Conservation (phyloP, 2,113 vertebrate genomes). For the Anseranas semipalmata region DNA sequence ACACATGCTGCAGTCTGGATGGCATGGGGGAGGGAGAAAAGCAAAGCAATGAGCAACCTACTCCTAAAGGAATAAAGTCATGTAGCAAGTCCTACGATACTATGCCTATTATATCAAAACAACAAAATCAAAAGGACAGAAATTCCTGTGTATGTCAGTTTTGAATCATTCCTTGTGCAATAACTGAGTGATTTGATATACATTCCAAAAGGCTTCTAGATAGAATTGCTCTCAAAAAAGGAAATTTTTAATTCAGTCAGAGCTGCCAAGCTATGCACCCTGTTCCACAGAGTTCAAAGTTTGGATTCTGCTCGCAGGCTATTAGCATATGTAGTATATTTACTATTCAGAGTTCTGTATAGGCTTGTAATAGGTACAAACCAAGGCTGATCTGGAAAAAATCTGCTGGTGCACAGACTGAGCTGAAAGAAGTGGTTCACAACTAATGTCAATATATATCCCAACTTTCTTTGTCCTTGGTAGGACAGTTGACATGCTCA, state of each 20-base stretch:
- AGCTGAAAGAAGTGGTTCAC: not conserved
- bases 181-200: not conserved
- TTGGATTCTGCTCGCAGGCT: not conserved
- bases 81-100: not conserved
- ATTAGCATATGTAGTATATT: slow-evolving; percentile 22
- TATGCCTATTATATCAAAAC: not conserved
- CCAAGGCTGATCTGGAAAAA: slow-evolving; percentile 25
- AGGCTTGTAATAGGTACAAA: not conserved
- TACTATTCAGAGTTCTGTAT: not conserved
- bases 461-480: not conserved
- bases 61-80: slow-evolving; percentile 17
- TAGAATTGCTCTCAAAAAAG: not conserved
- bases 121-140: not conserved
- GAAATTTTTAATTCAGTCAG: not conserved
- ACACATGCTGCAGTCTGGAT: slow-evolving; percentile 13
- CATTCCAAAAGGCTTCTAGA: not conserved
- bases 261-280: not conserved
- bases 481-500: not conserved
- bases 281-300: not conserved
- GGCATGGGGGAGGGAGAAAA: slow-evolving; percentile 24
- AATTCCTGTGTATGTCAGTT: not conserved
- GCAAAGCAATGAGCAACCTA: not conserved
- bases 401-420: not conserved
- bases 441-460: not conserved
- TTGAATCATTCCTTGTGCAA: not conserved